phyloP scores from a whole-genome alignment of 2,888 invertebrate genomes.

The Diloba caeruleocephala region DNA sequence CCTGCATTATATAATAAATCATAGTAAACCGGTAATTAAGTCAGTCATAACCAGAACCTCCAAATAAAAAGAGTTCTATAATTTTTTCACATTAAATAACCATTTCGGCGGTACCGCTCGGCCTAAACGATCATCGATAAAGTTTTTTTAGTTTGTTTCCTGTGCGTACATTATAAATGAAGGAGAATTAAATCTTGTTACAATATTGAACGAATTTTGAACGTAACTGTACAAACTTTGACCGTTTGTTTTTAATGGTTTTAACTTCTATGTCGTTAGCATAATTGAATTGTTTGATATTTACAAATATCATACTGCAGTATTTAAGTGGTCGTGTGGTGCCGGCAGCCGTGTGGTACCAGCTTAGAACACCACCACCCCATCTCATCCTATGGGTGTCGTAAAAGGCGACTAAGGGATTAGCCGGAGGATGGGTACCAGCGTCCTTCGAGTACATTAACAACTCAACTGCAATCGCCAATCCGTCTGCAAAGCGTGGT shows the following conservation, averaged over 20 bases:
- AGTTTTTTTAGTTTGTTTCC: slow-evolving; percentile 63
- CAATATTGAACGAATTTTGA: slow-evolving; percentile 53
- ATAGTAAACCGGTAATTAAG: slow-evolving; percentile 88
- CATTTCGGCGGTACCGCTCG: slow-evolving; percentile 70
- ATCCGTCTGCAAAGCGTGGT: too few species aligned
- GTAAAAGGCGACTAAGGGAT: too few species aligned
- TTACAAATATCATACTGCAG: too few species aligned
- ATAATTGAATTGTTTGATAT: slow-evolving; percentile 7
- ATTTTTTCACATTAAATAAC: slow-evolving; percentile 88
- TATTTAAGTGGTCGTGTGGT: too few species aligned
- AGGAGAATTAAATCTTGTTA: slow-evolving; percentile 53
- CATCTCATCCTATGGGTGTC: too few species aligned
- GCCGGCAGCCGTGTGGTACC: too few species aligned
- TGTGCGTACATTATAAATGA: slow-evolving; percentile 52
- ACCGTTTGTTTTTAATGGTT: slow-evolving; percentile 17
- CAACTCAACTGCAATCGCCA: too few species aligned
- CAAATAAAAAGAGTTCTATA: slow-evolving; percentile 83
- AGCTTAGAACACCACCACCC: too few species aligned
- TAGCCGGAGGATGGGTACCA: too few species aligned
- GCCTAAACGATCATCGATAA: slow-evolving; percentile 81
- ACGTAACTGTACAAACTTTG: slow-evolving; percentile 37
- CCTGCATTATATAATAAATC: slow-evolving; percentile 87
- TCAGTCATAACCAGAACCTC: slow-evolving; percentile 86
- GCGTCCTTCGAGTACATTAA: too few species aligned
- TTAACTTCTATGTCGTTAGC: slow-evolving; percentile 22